Percentiles rank a stretch among this genome's conserved stretches.
These are phyloP conservation scores for Rhynchophorus ferrugineus DNA, from an alignment of 1,140 invertebrate species.

Conservation along the genomic window DNA sequence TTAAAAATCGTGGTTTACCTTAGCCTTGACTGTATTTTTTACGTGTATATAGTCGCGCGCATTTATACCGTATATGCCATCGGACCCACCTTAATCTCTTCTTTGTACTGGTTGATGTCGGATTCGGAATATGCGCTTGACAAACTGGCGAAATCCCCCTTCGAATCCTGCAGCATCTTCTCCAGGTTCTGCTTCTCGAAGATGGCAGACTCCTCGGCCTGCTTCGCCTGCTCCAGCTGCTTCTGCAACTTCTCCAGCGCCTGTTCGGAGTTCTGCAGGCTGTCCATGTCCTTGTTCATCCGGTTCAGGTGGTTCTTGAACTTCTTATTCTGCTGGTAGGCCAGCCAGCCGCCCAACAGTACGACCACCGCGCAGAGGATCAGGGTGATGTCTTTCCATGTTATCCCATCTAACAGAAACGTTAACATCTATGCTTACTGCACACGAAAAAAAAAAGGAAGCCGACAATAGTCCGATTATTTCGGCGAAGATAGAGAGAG, in stretches of 20 bases:
- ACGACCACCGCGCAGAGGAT: conserved; percentile 74
- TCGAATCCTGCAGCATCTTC: conserved; percentile 62
- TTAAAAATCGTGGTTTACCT: too few relatives aligned
- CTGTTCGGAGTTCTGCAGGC: conserved; percentile 80
- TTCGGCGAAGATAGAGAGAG: too few relatives aligned
- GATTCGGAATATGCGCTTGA: conserved; percentile 69
- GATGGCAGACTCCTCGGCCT: conserved; percentile 63
- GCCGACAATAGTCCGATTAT: too few relatives aligned
- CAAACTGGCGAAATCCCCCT: conserved; percentile 49
- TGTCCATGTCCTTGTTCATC: conserved; percentile 91
- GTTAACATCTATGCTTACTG: too few relatives aligned
- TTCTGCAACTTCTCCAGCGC: conserved; percentile 79
- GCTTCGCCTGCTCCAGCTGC: conserved; percentile 49
- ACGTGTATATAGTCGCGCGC: too few relatives aligned
- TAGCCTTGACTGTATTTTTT: too few relatives aligned
- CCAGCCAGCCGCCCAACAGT: conserved; percentile 83
- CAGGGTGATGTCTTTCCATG: conserved; percentile 81
- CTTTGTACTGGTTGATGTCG: conserved; percentile 73
- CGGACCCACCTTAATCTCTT: conserved; percentile 66
- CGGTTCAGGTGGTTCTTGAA: conserved; percentile 76
- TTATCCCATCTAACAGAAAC: conserved; percentile 55
- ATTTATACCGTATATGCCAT: too few relatives aligned
- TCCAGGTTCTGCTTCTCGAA: conserved; percentile 78
- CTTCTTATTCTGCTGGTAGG: conserved; percentile 78
- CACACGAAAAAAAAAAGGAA: neutral